phyloP scores from a whole-genome alignment of 2,113 vertebrate genomes.

The Argyrosomus japonicus region DNA sequence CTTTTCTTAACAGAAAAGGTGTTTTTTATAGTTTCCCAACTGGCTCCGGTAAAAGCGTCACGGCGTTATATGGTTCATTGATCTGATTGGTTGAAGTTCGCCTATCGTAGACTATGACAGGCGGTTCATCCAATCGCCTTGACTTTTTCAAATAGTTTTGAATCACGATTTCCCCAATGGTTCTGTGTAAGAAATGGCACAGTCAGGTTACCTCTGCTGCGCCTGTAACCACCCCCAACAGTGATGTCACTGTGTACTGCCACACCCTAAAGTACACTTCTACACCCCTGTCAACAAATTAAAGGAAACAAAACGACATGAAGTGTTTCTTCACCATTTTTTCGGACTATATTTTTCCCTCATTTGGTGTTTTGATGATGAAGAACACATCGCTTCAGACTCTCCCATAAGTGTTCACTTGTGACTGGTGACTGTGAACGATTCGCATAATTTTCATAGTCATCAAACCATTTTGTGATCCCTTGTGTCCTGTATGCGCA shows the following conservation, averaged over 20 bases:
- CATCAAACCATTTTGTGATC: slow-evolving; percentile 2
- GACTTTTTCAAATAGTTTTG: too few relatives aligned
- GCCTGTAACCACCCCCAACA: too few relatives aligned
- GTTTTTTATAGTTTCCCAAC: too few relatives aligned
- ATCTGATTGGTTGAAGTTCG: too few relatives aligned
- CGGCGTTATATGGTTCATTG: too few relatives aligned
- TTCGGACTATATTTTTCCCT: not conserved
- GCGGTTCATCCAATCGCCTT: too few relatives aligned
- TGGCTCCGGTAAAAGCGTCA: too few relatives aligned
- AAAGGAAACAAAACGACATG: not conserved
- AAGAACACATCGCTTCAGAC: not conserved
- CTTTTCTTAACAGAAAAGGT: too few relatives aligned
- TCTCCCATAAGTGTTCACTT: not conserved
- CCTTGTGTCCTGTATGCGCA: not conserved
- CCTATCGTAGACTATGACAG: too few relatives aligned
- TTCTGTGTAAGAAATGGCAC: too few relatives aligned
- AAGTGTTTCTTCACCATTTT: not conserved
- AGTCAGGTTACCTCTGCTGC: too few relatives aligned
- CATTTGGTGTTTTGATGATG: not conserved
- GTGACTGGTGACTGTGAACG: not conserved
- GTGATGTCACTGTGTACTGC: not conserved
- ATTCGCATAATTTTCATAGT: not conserved
- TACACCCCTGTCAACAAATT: not conserved
- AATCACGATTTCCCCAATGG: too few relatives aligned
- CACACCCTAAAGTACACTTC: not conserved